Conservation (phyloP, 2,797 vertebrate species). For the Mormyrus hasselquistii region DNA sequence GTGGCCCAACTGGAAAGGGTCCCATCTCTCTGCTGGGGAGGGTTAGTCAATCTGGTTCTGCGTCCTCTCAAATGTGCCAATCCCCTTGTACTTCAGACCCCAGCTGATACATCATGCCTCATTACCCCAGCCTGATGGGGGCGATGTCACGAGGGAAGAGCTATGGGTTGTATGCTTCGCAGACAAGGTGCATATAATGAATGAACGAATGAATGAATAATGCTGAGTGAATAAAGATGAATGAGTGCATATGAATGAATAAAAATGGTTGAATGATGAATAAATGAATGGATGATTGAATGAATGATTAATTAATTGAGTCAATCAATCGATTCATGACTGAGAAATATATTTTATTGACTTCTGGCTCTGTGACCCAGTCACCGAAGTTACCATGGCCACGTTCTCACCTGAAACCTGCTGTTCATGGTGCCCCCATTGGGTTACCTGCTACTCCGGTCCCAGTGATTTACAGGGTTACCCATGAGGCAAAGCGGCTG, state of each 20-base stretch:
- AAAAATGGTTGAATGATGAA: not conserved
- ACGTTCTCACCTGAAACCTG: not conserved
- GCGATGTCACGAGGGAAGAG: not conserved
- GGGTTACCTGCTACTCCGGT: not conserved
- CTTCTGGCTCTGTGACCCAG: not conserved
- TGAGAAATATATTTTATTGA: not conserved
- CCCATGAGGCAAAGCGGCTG: not conserved
- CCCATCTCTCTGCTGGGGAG: not conserved
- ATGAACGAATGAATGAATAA: not conserved
- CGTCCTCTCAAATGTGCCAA: not conserved
- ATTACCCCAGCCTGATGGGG: not conserved
- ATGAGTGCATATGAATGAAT: not conserved
- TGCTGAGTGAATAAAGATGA: not conserved
- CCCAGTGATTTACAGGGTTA: not conserved
- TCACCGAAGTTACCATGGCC: not conserved
- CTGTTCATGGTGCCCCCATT: not conserved
- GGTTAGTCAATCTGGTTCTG: not conserved
- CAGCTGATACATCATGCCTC: not conserved
- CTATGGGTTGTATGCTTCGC: not conserved
- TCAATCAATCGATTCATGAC: not conserved
- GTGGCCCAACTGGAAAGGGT: not conserved
- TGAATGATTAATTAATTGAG: not conserved
- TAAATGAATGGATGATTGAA: not conserved
- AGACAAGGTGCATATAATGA: not conserved
- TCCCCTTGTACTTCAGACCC: not conserved